Base-by-base conservation (phyloP, 2,113 vertebrate genomes). In the Nestor notabilis region DNA sequence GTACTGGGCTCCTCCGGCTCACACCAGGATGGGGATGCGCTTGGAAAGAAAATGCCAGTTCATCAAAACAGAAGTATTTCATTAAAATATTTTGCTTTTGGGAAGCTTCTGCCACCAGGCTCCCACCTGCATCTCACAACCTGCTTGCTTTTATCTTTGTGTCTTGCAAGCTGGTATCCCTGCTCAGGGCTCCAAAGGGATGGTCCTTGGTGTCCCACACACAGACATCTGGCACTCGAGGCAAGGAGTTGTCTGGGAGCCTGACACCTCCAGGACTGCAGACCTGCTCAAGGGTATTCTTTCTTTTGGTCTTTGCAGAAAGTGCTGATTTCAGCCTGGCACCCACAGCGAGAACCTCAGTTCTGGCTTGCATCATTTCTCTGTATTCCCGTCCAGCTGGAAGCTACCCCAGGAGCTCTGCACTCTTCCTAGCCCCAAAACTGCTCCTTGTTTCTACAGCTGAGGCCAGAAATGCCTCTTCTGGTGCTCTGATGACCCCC, bases 241-340 rank as follows among this genome's bases (percentile, higher is more conserved):
- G 33, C 43, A 13, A 25, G 70, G 69, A 27, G 5, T 0, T 20
- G 9, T 9, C 20, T 56, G 87, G 68, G 23, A 65, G 5, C 65
- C 41, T 1, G 1, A 3, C 33, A 13, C 17, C 31, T 37, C 43
- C 0, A 2, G 11, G 13, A 17, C 9, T 3, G 4, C 3, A 1
- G 21, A 9, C 17, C 50, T 47, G 6, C 17, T 35, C 29, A 11
- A 27, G 35, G 10, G 4, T 10, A 1, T 47, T 60, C 29, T 33
- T 49, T 63, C 35, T 35, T 24, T 33, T 58, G 47, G 43, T 10
- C 8, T 1, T 9, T n/a, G 64, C 24, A 9, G n/a, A 41, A 35
- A 31, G n/a, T n/a, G 37, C 29, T 47, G 11, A 17, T 28, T 52
- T 64, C 64, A 79, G 10, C 37, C 46, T 28, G 37, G 29, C 37